Evolutionary conservation across 1,140 invertebrate species (phyloP).

Genomic region (Agrilus planipennis): DNA sequence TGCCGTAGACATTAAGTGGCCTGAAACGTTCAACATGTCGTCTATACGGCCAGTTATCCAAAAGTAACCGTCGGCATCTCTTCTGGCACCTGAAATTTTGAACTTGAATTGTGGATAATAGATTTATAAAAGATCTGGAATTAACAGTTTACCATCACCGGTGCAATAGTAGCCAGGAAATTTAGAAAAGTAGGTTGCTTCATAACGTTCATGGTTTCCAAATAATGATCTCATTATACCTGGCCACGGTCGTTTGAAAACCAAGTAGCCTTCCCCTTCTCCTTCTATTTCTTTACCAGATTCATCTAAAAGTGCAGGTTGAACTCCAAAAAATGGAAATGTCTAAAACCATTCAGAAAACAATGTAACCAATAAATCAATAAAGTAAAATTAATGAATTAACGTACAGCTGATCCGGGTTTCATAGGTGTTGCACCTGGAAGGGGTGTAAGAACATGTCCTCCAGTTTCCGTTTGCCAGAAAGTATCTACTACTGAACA

Average conservation of each 20-base stretch:
- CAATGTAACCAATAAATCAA: not conserved
- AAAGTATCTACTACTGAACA: constrained; percentile 96
- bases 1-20: constrained; percentile 93
- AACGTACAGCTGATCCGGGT: constrained; percentile 86
- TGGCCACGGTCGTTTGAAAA: constrained; percentile 90
- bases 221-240: constrained; percentile 93
- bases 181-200: constrained; percentile 89
- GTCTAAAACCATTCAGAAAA: constrained; percentile 48
- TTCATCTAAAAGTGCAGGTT: constrained; percentile 78
- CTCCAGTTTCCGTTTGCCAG: constrained; percentile 98
- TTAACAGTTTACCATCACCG: constrained; percentile 71
- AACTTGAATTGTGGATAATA: not conserved
- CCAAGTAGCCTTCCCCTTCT: constrained; percentile 85
- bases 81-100: constrained; percentile 55
- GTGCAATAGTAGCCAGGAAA: constrained; percentile 96
- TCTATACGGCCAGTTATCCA: constrained; percentile 97
- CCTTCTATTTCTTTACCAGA: constrained; percentile 78
- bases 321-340: constrained; percentile 94
- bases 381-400: constrained; percentile 1
- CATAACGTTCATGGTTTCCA: constrained; percentile 85
- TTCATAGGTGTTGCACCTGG: constrained; percentile 93
- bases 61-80: constrained; percentile 89
- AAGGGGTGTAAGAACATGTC: constrained; percentile 86
- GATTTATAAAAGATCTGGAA: not conserved
- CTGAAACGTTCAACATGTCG: constrained; percentile 97